Base-by-base conservation (phyloP, 2,888 invertebrate genomes). In the Leptinotarsa peninsularis region DNA sequence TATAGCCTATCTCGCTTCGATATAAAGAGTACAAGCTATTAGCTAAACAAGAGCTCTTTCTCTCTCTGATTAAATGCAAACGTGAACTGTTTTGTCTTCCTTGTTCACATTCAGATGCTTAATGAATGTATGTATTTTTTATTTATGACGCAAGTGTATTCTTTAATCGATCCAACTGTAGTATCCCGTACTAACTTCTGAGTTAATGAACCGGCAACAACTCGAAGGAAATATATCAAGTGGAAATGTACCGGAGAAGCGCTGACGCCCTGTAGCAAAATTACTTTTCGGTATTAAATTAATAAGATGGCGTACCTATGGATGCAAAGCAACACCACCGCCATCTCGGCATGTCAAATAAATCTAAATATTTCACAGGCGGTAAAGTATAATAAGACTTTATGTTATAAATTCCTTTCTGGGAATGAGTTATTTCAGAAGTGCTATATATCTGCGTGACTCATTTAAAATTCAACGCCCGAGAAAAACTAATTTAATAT, bases 401-500 rank as follows among this genome's bases (percentile, higher is more conserved):
- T 84, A 84, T 82, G 85, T 82, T 85, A 84, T 82, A 84, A 84
- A 85, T 84, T 85, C 83, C 82, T 83, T 85, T 73, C 84, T 80
- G 80, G 82, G 84, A 85, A 85, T 85, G 86, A 86, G 85, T 85
- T 85, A 85, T 85, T 85, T 84, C 82, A 82, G 83, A 82, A 82
- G 82, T 78, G 81, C 83, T 82, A 85, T 85, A 86, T 86, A 85
- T 86, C 86, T 86, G 85, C 86, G 86, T 86, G 87, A 86, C 86
- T 86, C 85, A 85, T 86, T 86, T 86, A 84, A 86, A 87, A 87
- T 87, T 86, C 87, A 85, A 86, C 85, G 85, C 86, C 43, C 85
- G 86, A 86, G 86, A 86, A 87, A 86, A 88, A 87, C 88, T 88
- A 88, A 88, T 88, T 88, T 88, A 87, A 88, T 87, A 88, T 88